These are phyloP conservation scores for Haliaeetus leucogaster DNA, from an alignment of 2,113 vertebrate genomes.

Conservation along the genomic window DNA sequence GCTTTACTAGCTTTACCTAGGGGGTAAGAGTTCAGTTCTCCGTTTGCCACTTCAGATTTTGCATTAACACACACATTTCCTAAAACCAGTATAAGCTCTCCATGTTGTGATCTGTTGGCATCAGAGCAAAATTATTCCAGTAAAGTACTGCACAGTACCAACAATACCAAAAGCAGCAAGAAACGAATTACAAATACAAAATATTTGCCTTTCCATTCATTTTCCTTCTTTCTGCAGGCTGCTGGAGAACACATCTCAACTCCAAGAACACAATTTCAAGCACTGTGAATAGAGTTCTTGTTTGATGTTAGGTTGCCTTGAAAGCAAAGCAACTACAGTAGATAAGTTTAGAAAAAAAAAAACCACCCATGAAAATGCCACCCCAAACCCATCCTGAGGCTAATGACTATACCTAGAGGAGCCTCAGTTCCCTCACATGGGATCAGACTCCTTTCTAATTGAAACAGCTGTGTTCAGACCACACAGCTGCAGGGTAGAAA, in stretches of 20 bases:
- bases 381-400: background rate
- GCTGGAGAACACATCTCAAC: background rate
- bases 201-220: background rate
- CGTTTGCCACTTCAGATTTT: background rate
- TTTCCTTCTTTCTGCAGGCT: background rate
- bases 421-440: background rate
- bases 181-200: background rate
- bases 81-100: background rate
- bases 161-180: rapidly evolving
- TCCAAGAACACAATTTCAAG: background rate
- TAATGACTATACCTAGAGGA: rapidly evolving
- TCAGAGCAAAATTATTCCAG: background rate
- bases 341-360: background rate
- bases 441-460: background rate
- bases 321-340: background rate
- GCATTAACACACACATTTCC: background rate
- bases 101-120: background rate
- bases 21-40: background rate
- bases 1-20: background rate
- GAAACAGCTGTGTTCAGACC: background rate
- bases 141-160: background rate
- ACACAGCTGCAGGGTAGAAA: background rate
- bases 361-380: background rate
- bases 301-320: background rate
- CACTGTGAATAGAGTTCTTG: background rate